Evolutionary conservation across 2,797 vertebrate genomes (phyloP), one percentile per base, ranked within the genome.

Genomic region (Catamblyrhynchus diadema): DNA sequence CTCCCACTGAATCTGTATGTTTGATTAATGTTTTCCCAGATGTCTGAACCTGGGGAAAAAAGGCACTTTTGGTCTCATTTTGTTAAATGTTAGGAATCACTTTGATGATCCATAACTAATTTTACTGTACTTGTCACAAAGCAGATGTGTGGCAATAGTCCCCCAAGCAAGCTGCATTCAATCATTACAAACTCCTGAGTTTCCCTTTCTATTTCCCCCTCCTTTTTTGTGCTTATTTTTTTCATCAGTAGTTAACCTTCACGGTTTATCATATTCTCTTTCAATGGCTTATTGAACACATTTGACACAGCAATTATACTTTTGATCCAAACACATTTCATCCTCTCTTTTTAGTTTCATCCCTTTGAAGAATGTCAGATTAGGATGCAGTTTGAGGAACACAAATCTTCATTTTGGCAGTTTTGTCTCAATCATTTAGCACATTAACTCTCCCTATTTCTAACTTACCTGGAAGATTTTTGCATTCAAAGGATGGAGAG

Each of bases 71-170:
- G 81, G 48, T 84, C 89, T 89, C 75, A 94, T 96, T 97, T 95
- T 94, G 69, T 80, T 91, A 93, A 88, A 75, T 91, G 88, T 51
- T 95, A 90, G 67, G 80, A 95, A 91, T 75, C 61, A 94, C 90
- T 97, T 94, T 95, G 96, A 94, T 96, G 94, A 97, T 96, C 94
- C 96, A 95, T 95, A 95, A 71, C 93, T 88, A 96, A 97, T 96
- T 95, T 95, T 96, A 94, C 93, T 90, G 62, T 95, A 83, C 60
- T 96, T 94, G 86, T 93, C 93, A 95, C 90, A 86, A 92, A 97
- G 53, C 93, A 97, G 93, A 89, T 97, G 96, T 93, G 85, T 67
- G 64, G 86, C 77, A 92, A 66, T 37, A 77, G 37, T 92, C 77
- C 64, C 73, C 75, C 21, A 50, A 92, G 84, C 64, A 86, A 65